Conservation (phyloP, 2,113 vertebrate species). For the Dasypus novemcinctus region DNA sequence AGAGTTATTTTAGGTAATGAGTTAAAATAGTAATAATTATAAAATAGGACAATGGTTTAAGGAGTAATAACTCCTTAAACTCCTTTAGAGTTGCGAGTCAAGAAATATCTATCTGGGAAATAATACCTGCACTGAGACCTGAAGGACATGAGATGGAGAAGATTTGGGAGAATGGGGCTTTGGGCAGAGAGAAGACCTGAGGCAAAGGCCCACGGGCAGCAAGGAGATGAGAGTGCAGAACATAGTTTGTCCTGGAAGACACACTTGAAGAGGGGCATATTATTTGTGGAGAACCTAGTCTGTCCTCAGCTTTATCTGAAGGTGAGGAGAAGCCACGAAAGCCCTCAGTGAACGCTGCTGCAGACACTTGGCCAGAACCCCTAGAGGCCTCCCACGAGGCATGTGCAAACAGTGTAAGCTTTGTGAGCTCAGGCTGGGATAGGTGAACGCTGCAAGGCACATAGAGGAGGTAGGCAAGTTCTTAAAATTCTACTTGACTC, state of each 20-base stretch:
- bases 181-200: background rate
- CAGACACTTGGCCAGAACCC: background rate
- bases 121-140: background rate
- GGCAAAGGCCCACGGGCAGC: background rate
- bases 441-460: fast-evolving
- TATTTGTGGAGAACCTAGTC: background rate
- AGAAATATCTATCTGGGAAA: background rate
- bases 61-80: background rate
- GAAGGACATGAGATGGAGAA: background rate
- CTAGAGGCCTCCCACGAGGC: no score
- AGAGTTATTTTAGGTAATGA: background rate
- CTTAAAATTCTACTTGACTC: slow-evolving; percentile 54
- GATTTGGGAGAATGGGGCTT: background rate
- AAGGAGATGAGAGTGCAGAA: background rate
- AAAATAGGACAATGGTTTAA: background rate
- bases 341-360: background rate
- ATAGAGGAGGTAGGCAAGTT: background rate
- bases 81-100: background rate
- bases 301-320: background rate
- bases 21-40: background rate
- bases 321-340: background rate
- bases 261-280: background rate
- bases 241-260: background rate
- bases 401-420: background rate
- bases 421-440: background rate